Percentiles rank a stretch among this genome's conserved stretches.
These are phyloP conservation scores for Oasisia sp. DNA, from an alignment of 2,888 invertebrate genomes.

Conservation along the genomic window DNA sequence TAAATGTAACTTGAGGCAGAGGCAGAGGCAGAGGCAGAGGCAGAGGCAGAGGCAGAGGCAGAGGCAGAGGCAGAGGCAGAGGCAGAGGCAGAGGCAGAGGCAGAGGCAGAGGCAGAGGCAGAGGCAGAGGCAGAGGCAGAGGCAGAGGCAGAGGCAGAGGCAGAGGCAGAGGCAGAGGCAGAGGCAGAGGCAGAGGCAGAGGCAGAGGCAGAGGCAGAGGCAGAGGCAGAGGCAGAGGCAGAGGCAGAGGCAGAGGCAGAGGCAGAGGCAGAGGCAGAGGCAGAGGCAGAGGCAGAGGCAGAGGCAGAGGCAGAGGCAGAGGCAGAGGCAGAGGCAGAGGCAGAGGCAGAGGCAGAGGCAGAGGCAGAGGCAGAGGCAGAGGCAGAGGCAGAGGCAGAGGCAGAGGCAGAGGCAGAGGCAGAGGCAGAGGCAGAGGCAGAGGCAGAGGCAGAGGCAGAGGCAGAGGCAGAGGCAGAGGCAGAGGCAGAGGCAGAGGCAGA, in stretches of 20 bases:
- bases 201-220: constrained; percentile 9
- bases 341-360: background rate
- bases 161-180: constrained; percentile 5
- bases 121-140: constrained; percentile 9
- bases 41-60: background rate
- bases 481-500: background rate
- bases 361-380: background rate
- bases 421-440: background rate
- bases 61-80: background rate
- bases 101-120: background rate
- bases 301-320: background rate
- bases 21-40: background rate
- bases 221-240: background rate
- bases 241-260: constrained; percentile 9
- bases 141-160: constrained; percentile 9
- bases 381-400: background rate
- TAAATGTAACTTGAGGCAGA: too few relatives aligned
- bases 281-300: background rate
- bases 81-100: background rate
- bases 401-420: background rate
- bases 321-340: background rate
- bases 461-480: background rate
- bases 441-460: background rate
- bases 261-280: constrained; percentile 13
- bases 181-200: constrained; percentile 9